Percentiles rank a stretch among this genome's conserved stretches.
These are phyloP conservation scores for Fringilla coelebs DNA, from an alignment of 2,797 vertebrate species.

Conservation along the genomic window DNA sequence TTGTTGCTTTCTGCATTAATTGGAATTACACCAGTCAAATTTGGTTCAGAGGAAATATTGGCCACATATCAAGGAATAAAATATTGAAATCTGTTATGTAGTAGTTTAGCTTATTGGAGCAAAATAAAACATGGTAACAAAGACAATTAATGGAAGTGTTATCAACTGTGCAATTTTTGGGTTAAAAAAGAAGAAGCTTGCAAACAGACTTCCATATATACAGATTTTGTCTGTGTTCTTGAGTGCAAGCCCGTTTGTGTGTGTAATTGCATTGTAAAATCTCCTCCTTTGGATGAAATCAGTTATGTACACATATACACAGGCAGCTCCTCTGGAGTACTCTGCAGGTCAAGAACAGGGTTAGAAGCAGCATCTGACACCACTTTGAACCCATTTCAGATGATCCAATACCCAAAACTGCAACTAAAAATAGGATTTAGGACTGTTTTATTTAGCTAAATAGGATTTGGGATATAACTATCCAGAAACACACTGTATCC, in stretches of 20 bases:
- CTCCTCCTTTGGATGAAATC: neutral
- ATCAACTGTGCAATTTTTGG: neutral
- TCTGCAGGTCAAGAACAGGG: neutral
- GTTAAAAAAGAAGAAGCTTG: neutral
- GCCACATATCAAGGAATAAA: neutral
- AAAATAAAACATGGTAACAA: neutral
- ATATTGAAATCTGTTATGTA: neutral
- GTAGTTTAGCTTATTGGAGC: neutral
- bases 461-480: neutral
- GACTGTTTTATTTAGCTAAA: neutral
- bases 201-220: neutral
- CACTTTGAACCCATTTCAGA: neutral
- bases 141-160: neutral
- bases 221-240: rapidly evolving
- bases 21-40: neutral
- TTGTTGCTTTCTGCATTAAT: neutral
- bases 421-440: neutral
- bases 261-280: neutral
- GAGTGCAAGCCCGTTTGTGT: neutral
- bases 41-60: constrained; percentile 4
- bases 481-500: too few species aligned
- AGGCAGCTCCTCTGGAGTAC: neutral
- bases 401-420: neutral
- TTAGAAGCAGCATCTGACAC: neutral
- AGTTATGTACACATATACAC: neutral